Percentiles rank a stretch among this genome's conserved stretches.
Conservation (phyloP, 2,888 invertebrate species). For the Amphipoea oculea region DNA sequence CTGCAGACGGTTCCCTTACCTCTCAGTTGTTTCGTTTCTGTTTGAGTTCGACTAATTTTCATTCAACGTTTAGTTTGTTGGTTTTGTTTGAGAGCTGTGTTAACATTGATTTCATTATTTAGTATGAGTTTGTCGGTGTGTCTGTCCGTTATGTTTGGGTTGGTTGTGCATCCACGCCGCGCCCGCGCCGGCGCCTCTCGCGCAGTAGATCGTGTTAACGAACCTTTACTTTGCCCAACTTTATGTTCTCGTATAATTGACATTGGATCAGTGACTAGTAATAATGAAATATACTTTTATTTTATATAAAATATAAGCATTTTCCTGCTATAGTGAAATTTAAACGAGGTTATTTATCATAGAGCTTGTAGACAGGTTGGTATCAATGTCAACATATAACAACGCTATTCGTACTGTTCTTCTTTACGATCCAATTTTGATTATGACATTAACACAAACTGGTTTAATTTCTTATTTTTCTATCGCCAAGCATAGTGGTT, state of each 20-base stretch:
- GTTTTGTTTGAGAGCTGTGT: constrained; percentile 70
- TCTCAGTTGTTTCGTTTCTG: constrained; percentile 68
- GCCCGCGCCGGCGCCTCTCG: constrained; percentile 49
- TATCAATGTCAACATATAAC: background rate
- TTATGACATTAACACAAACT: constrained; percentile 40
- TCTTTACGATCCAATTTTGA: constrained; percentile 68
- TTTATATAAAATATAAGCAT: background rate
- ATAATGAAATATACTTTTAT: background rate
- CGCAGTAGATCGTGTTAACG: background rate
- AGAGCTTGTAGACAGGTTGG: background rate
- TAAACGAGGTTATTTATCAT: background rate
- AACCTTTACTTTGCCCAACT: constrained; percentile 30
- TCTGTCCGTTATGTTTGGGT: constrained; percentile 76
- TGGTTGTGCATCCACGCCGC: constrained; percentile 80
- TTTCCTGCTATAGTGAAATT: background rate
- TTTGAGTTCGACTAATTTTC: constrained; percentile 72
- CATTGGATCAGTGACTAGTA: constrained; percentile 56
- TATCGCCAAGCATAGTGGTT: constrained; percentile 37
- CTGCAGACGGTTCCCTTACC: constrained; percentile 73
- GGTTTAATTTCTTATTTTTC: constrained; percentile 29
- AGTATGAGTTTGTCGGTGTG: constrained; percentile 76
- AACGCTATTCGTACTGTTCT: constrained; percentile 5
- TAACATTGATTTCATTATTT: constrained; percentile 73
- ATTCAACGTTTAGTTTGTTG: constrained; percentile 60
- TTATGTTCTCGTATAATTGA: constrained; percentile 52